Percentiles rank a stretch among this genome's conserved stretches.
Conservation (phyloP, 53 echinoderm and acorn worm genomes). For the Echinarachnius parma region DNA sequence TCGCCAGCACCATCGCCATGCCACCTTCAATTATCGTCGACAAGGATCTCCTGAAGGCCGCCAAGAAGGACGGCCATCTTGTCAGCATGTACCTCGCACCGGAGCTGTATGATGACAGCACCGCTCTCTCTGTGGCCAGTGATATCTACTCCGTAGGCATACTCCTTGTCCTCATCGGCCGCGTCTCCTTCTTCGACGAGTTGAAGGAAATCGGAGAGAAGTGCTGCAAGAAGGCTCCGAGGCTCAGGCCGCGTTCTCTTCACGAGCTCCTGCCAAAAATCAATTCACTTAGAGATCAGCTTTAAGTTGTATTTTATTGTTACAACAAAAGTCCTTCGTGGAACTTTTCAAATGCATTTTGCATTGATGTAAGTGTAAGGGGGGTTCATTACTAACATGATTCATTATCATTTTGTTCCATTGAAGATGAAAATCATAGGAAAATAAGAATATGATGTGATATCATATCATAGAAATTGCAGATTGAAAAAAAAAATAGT, state of each 20-base stretch:
- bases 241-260: conserved; percentile 5
- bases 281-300: neutral
- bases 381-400: too few relatives aligned
- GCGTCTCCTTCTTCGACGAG: neutral
- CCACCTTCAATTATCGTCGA: conserved; percentile 3
- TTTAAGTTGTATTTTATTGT: too few relatives aligned
- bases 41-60: neutral
- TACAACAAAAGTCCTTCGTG: too few relatives aligned
- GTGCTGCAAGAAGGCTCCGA: conserved; percentile 5
- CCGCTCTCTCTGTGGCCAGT: conserved; percentile 10
- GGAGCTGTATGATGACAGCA: conserved; percentile 3
- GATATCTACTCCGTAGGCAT: conserved; percentile 26
- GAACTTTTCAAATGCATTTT: too few relatives aligned
- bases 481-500: too few relatives aligned
- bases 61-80: neutral
- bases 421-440: too few relatives aligned
- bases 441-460: too few relatives aligned
- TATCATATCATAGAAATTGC: too few relatives aligned
- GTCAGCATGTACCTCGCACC: conserved; percentile 24
- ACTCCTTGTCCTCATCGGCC: conserved; percentile 4
- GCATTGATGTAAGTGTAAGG: too few relatives aligned
- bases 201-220: neutral
- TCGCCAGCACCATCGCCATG: conserved; percentile 4
- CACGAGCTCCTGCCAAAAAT: neutral
- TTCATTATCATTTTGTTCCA: too few relatives aligned